phyloP scores from a whole-genome alignment of 2,113 vertebrate species.

The Arvicanthis niloticus region DNA sequence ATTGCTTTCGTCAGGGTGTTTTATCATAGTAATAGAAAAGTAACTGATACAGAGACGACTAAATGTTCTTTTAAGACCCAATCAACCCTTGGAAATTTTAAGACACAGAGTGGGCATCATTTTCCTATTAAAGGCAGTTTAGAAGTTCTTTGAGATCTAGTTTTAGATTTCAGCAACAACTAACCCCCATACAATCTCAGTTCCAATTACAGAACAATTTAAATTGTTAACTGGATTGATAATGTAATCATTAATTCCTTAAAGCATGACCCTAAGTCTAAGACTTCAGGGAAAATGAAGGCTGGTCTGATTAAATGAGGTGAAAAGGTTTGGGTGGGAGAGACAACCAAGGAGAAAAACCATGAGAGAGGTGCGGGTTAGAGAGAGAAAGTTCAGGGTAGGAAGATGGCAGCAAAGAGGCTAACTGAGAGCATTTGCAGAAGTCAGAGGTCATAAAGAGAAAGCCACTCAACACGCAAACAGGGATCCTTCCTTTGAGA shows the following conservation, averaged over 20 bases:
- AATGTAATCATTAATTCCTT: neutral
- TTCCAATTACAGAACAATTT: neutral
- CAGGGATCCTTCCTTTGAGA: neutral
- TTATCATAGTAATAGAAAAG: neutral
- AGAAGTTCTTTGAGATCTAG: neutral
- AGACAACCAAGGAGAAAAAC: neutral
- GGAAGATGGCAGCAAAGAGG: neutral
- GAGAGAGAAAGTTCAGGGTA: neutral
- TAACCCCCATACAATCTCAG: neutral
- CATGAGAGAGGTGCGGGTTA: neutral
- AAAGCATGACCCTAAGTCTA: neutral
- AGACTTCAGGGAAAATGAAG: neutral
- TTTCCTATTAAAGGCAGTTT: neutral
- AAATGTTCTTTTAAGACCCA: conserved; percentile 39
- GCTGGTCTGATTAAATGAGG: neutral
- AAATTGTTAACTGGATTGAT: neutral
- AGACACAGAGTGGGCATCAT: neutral
- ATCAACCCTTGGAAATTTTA: neutral
- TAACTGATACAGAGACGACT: neutral
- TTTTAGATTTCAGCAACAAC: conserved; percentile 3
- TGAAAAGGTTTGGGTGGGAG: neutral
- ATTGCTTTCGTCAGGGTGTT: neutral
- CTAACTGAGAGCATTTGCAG: neutral
- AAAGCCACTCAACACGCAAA: neutral
- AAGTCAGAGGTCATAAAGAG: neutral